Percentiles rank a stretch among this genome's conserved stretches.
phyloP scores from a whole-genome alignment of 2,797 vertebrate genomes.

The Triplophysa yarkandensis region DNA sequence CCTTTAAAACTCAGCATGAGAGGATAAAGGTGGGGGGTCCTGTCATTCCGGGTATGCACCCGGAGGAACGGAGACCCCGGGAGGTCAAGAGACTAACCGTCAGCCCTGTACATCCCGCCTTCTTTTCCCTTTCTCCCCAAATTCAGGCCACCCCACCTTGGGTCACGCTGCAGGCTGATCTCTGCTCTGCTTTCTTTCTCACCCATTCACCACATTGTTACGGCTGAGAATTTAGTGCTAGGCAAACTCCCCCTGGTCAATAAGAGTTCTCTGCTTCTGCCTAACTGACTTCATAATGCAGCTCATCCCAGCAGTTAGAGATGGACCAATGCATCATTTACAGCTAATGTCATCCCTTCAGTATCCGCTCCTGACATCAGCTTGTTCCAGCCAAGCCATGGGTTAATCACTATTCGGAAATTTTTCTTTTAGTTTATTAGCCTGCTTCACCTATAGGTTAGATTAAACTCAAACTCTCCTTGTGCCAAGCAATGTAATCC shows the following conservation, averaged over 20 bases:
- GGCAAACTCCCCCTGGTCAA: constrained; percentile 65
- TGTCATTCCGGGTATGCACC: constrained; percentile 51
- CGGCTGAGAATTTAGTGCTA: constrained; percentile 74
- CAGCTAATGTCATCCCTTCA: constrained; percentile 47
- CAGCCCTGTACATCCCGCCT: constrained; percentile 19
- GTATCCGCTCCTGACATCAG: constrained; percentile 27
- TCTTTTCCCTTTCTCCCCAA: constrained; percentile 29
- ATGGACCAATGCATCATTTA: constrained; percentile 43
- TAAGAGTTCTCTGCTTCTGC: constrained; percentile 58
- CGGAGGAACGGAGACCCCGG: constrained; percentile 49
- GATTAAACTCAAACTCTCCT: constrained; percentile 33
- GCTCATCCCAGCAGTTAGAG: constrained; percentile 47
- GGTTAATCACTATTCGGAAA: constrained; percentile 41
- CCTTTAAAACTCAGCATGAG: constrained; percentile 18
- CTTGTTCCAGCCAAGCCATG: constrained; percentile 15
- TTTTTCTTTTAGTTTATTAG: constrained; percentile 30
- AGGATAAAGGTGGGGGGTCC: constrained; percentile 53
- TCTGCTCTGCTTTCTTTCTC: constrained; percentile 62
- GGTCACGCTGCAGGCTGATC: constrained; percentile 34
- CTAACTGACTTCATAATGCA: constrained; percentile 66
- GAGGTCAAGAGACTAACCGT: constrained; percentile 59
- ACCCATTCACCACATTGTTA: constrained; percentile 74
- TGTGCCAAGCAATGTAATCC: constrained; percentile 29
- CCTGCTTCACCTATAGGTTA: constrained; percentile 38
- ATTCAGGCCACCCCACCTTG: constrained; percentile 28